Evolutionary conservation across 2,797 vertebrate genomes (phyloP).

Genomic region (Neosilurus hyrtlii): DNA sequence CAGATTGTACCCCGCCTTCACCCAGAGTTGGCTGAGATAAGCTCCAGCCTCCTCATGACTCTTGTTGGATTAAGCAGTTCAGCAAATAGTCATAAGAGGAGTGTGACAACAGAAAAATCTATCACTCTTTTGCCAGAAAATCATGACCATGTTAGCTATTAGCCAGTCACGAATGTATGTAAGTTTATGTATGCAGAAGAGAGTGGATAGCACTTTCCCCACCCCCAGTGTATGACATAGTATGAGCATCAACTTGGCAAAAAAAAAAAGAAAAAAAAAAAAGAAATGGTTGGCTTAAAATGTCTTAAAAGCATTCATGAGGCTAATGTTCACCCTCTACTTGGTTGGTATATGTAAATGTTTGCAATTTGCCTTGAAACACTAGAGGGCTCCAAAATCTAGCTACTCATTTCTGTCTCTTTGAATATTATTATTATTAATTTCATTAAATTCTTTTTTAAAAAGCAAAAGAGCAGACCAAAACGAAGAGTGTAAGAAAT

Average conservation of each 20-base stretch:
- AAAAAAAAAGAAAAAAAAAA: not conserved
- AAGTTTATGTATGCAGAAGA: not conserved
- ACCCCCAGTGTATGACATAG: not conserved
- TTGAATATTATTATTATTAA: not conserved
- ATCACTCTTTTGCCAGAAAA: no score
- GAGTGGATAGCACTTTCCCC: not conserved
- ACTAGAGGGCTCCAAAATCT: slow-evolving; percentile 1
- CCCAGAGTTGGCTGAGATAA: no score
- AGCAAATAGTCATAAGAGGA: no score
- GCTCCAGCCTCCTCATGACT: no score
- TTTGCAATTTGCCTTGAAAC: not conserved
- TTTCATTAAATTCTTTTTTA: no score
- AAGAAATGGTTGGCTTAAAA: not conserved
- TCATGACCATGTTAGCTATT: no score
- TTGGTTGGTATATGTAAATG: not conserved
- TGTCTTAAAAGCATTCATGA: not conserved
- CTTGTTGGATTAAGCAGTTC: no score
- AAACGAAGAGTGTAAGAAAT: not conserved
- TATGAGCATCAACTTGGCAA: not conserved
- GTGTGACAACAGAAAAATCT: no score
- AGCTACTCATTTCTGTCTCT: not conserved
- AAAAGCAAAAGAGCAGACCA: no score
- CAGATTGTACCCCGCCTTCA: no score
- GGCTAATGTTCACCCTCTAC: not conserved
- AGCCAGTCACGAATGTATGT: no score